Evolutionary conservation across 2,113 vertebrate species (phyloP), one percentile per base, ranked within the genome.

Genomic region (Laterallus jamaicensis): DNA sequence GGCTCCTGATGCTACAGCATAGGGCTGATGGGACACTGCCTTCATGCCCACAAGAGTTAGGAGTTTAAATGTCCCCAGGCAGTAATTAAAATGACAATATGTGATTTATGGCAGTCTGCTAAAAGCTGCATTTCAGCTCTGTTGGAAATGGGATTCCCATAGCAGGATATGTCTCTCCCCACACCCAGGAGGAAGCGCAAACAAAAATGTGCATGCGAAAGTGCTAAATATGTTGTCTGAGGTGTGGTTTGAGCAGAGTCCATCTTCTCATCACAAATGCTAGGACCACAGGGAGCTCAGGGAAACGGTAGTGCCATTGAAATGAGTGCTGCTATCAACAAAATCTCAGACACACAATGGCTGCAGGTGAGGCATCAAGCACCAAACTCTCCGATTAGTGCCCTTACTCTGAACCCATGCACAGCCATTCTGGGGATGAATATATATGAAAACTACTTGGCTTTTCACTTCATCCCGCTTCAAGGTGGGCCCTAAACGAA

Each of bases 21-120:
- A 21, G 66, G 52, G 31, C 26, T 44, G 40, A 28, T 21, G 40
- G 42, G 35, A 86, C 6, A 40, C 76, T 47, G 31, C 26, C 77
- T 44, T 40, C 24, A 12, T 15, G 24, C 54, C 64, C 4, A 2
- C 50, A 44, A 67, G 52, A 19, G 52, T 49, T 78, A 40, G 0
- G 4, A 54, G 40, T 78, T 79, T 52, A 56, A 67, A 59, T 8
- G 29, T n/a, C 32, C 52, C 42, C 40, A 52, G 54, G 42, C 5
- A 64, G 35, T 31, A 78, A 93, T 75, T 78, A 84, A 93, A 92
- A 91, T 15, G 56, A 20, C 39, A 88, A 21, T 42, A 25, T 20
- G 14, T 31, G 52, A 71, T 64, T 78, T 59, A 63, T 12, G 7
- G 5, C 49, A 75, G 40, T 14, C 55, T 62, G 56, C 32, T 50